Base-by-base conservation (phyloP, 1,140 invertebrate genomes). In the Belonocnema kinseyi region DNA sequence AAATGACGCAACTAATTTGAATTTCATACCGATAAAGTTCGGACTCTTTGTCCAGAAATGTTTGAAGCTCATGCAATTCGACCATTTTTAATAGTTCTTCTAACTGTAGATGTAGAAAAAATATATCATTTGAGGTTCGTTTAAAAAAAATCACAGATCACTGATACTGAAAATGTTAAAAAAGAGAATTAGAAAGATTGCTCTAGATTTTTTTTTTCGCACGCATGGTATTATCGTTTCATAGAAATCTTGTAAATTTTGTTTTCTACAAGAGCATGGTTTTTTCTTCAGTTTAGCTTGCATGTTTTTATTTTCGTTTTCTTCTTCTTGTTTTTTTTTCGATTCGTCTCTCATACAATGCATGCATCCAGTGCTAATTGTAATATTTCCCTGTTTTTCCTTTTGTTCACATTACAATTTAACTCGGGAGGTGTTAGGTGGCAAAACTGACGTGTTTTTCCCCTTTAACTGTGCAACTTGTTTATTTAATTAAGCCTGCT, bases 141-240 rank as follows among this genome's bases (percentile, higher is more conserved):
- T 58, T 33, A 33, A 14, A 13, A 76, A 76, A 21, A 78, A 58
- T 58, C 75, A 66, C 40, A 14, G 77, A 78, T 71, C 78, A 78
- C 87, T 88, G 88, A 88, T 89, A 89, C 88, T 89, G 88, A 88
- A 89, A 89, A 89, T 88, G 85, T 86, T 66, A 58, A 61, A 33
- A 66, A 46, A 74, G 74, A 12, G 54, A 50, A 51, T 74, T 33
- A 14, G 13, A 70, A 52, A 46, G 16, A 5, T 16, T 10, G 53
- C 53, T 54, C 17, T 17, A 54, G 53, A 19, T 54, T 14, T n/a
- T 54, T 54, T n/a, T 33, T 33, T 5, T 5, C 26, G 26, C 2
- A 4, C 5, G 26, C 26, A 33, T 33, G 26, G 26, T 33, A 33
- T 33, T 33, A 33, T 5, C 26, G 2, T 33, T 33, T 33, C 26